Evolutionary conservation across 2,113 vertebrate species (phyloP).

Genomic region (Equus quagga): DNA sequence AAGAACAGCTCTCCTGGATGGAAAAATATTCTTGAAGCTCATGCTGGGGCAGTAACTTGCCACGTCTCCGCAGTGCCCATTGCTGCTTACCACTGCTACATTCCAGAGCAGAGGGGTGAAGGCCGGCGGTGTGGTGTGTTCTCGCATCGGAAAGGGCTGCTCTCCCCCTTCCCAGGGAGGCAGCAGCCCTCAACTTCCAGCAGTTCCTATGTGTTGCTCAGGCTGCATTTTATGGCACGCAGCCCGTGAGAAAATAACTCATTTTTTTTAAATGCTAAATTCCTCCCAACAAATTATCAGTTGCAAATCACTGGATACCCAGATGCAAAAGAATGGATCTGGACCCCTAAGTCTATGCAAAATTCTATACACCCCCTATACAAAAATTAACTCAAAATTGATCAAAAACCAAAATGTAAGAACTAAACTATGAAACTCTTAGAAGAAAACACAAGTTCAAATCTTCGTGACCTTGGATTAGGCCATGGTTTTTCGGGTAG

Average conservation of each 20-base stretch:
- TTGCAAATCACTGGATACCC: neutral
- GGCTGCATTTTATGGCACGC: neutral
- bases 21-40: neutral
- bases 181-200: neutral
- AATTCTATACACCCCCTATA: neutral
- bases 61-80: no score
- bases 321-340: neutral
- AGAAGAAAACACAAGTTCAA: neutral
- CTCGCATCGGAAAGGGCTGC: neutral
- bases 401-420: neutral
- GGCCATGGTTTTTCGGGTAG: neutral
- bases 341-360: no score
- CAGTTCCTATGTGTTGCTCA: neutral
- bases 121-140: neutral
- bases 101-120: neutral
- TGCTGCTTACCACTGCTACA: no score
- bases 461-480: neutral
- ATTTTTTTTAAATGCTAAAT: neutral
- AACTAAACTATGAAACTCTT: neutral
- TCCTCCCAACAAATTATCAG: neutral
- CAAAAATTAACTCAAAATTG: neutral
- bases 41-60: neutral
- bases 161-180: neutral
- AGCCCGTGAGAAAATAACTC: neutral
- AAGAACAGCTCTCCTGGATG: neutral